Evolutionary conservation across 2,113 vertebrate species (phyloP), one percentile per base, ranked within the genome.

Genomic region (Sardina pilchardus): DNA sequence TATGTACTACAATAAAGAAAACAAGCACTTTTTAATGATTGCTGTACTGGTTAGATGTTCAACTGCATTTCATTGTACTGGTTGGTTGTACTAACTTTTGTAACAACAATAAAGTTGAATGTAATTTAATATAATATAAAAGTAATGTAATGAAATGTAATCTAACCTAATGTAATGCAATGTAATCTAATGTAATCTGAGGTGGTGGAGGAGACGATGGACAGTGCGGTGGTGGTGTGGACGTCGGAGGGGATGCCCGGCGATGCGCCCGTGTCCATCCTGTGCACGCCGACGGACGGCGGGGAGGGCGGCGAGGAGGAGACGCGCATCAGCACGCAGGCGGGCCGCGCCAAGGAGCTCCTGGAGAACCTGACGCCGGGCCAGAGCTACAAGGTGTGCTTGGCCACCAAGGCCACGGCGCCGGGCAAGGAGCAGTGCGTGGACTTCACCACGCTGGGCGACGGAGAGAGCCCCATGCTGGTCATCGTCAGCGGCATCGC

Each of bases 161-260:
- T n/a, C n/a, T n/a, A n/a, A n/a, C n/a, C n/a, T n/a, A n/a, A n/a
- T n/a, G n/a, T n/a, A n/a, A n/a, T n/a, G n/a, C n/a, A n/a, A n/a
- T n/a, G n/a, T n/a, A n/a, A n/a, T n/a, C n/a, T n/a, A n/a, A n/a
- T n/a, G n/a, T n/a, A n/a, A n/a, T n/a, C n/a, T n/a, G n/a, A n/a
- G n/a, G 95, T 97, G 44, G 94, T 96, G 75, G 95, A 94, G 24
- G 95, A 97, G 94, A 97, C 95, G 0, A 88, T 92, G 10, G 95
- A 96, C 88, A 97, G 96, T 14, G 98, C 96, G 6, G 97, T 96
- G 56, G 91, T 99, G 90, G 94, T 93, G 1, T 99, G 98, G 98
- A 94, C 91, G 83, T 91, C 88, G 0, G 78, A 94, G 82, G 96
- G 94, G 8, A 88, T 94, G 86, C 90, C 92, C 0, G 92, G 89